Conservation (phyloP, 1,140 invertebrate genomes). For the Tenebrio molitor region DNA sequence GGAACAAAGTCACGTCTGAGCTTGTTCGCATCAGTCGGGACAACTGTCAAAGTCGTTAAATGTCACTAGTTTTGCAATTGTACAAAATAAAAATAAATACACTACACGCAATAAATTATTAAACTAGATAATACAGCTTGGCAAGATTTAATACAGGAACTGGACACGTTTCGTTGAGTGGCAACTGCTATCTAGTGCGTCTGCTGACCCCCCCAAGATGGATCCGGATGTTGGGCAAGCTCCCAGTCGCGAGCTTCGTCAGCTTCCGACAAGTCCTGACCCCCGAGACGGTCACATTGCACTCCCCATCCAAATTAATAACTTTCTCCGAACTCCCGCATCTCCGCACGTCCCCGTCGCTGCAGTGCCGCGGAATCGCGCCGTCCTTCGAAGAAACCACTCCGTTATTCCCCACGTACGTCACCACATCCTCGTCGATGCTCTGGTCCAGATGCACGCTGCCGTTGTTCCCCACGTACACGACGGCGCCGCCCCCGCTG, state of each 20-base stretch:
- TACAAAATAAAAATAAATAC: no score
- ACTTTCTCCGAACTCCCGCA: neutral
- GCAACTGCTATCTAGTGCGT: no score
- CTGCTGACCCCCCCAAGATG: no score
- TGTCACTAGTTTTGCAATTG: no score
- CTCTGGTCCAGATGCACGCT: neutral
- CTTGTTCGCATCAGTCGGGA: no score
- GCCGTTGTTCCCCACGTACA: constrained; percentile 47
- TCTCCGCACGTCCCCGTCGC: neutral
- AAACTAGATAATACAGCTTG: no score
- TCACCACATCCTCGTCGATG: constrained; percentile 16
- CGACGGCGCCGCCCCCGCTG: constrained; percentile 30
- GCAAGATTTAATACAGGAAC: no score
- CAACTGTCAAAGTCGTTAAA: no score
- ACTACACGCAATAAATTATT: no score
- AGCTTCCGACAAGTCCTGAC: neutral
- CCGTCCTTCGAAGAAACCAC: constrained; percentile 4
- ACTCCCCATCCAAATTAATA: neutral
- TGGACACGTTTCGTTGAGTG: no score
- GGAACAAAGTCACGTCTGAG: no score
- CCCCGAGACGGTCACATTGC: neutral
- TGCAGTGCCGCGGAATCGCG: neutral
- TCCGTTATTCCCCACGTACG: constrained; percentile 25
- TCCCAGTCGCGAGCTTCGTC: neutral
- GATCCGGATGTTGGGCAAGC: neutral